Conservation (phyloP, 1,140 invertebrate species). For the Aphelenchoides fujianensis region DNA sequence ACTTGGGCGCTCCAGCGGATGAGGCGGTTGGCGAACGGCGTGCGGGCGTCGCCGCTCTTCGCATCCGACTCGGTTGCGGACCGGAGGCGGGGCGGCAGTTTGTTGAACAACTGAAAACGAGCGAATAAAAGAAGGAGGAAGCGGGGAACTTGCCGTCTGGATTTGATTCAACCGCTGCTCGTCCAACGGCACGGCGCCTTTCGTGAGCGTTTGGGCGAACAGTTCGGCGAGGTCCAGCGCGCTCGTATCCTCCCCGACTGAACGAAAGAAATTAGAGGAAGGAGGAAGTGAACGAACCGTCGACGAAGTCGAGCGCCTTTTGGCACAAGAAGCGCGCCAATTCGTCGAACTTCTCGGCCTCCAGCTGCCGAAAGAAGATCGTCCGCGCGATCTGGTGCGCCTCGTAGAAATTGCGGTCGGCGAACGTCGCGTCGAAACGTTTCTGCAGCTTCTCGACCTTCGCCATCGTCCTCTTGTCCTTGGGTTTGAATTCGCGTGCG, state of each 20-base stretch:
- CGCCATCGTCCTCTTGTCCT: no score
- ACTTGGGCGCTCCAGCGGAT: neutral
- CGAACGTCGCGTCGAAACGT: constrained; percentile 25
- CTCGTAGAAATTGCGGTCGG: constrained; percentile 35
- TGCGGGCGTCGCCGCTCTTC: neutral
- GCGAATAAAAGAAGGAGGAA: neutral
- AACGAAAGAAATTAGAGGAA: constrained; percentile 14
- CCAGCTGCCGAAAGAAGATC: constrained; percentile 29
- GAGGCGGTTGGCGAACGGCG: neutral
- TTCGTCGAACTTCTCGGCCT: constrained; percentile 12
- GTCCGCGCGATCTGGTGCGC: constrained; percentile 44
- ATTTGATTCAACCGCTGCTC: constrained; percentile 7
- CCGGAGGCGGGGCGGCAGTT: neutral
- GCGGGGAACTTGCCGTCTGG: neutral
- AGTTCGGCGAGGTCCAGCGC: constrained; percentile 39
- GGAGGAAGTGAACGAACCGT: constrained; percentile 22
- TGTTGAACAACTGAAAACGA: neutral
- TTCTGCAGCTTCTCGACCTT: constrained; percentile 37
- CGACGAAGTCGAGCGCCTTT: constrained; percentile 18
- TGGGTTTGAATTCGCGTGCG: no score
- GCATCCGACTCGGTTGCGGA: neutral
- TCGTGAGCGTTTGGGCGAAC: constrained; percentile 31
- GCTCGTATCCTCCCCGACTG: constrained; percentile 30
- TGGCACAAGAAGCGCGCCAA: constrained; percentile 24
- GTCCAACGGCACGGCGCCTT: neutral